Evolutionary conservation across 2,797 vertebrate species (phyloP).

Genomic region (Galago senegalensis): DNA sequence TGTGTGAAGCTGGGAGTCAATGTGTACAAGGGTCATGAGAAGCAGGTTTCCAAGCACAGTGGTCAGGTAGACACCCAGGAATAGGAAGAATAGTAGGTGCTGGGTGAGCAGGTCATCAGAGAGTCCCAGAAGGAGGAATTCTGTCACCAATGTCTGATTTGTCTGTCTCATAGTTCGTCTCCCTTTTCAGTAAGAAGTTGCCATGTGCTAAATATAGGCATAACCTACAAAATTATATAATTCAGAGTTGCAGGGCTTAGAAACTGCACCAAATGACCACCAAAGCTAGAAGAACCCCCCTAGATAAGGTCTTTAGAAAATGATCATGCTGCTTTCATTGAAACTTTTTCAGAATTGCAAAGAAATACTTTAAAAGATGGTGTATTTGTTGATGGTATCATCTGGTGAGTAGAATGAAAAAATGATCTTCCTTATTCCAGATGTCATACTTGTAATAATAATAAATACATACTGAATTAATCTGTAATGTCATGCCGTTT

Average conservation of each 20-base stretch:
- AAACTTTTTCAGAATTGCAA: neutral
- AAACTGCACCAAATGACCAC: neutral
- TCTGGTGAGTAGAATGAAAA: neutral
- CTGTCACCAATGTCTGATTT: constrained; percentile 71
- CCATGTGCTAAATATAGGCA: neutral
- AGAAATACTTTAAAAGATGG: neutral
- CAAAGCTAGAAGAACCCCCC: neutral
- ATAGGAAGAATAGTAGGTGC: constrained; percentile 71
- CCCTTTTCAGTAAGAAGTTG: constrained; percentile 31
- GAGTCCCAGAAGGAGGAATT: constrained; percentile 82
- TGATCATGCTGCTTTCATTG: neutral
- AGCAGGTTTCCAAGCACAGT: constrained; percentile 81
- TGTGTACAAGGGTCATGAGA: constrained; percentile 69
- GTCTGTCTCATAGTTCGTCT: constrained; percentile 62
- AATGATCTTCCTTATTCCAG: constrained; percentile 4
- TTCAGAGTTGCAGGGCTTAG: neutral
- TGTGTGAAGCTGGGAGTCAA: constrained; percentile 73
- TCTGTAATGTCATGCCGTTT: neutral
- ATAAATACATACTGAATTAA: neutral
- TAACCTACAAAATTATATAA: neutral
- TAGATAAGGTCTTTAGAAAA: neutral
- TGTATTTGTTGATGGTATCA: neutral
- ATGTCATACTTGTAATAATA: constrained; percentile 7
- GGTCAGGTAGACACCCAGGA: constrained; percentile 74
- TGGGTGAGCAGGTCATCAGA: constrained; percentile 63